These are phyloP conservation scores for Centropus bengalensis DNA, from an alignment of 2,113 vertebrate species.

Conservation along the genomic window DNA sequence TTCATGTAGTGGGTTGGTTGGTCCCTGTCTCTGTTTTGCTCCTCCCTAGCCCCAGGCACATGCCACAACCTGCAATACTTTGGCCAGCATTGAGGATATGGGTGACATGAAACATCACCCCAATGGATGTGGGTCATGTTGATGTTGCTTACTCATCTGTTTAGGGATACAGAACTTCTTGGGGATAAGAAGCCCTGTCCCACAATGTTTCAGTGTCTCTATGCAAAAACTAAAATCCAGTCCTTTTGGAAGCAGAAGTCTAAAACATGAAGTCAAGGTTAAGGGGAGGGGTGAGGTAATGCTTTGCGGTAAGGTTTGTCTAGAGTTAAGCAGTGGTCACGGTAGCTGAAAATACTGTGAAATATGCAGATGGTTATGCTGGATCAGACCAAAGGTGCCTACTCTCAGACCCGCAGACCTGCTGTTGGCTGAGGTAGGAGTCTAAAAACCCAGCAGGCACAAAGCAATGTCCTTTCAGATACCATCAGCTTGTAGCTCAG, in stretches of 20 bases:
- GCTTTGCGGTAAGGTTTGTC: not conserved
- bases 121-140: not conserved
- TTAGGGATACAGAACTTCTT: not conserved
- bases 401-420: not conserved
- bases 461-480: not conserved
- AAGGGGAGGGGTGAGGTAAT: not conserved
- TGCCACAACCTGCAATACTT: not conserved
- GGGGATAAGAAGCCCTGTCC: not conserved
- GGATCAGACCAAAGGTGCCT: not conserved
- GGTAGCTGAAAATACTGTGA: not conserved
- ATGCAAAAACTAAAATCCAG: not conserved
- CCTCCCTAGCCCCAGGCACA: accelerated
- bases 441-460: not conserved
- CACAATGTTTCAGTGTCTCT: not conserved
- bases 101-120: not conserved
- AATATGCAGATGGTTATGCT: not conserved
- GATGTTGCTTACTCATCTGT: not conserved
- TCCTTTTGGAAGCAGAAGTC: not conserved
- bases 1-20: not conserved
- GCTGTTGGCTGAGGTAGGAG: not conserved
- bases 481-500: not conserved
- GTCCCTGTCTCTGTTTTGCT: not conserved
- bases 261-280: not conserved
- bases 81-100: not conserved
- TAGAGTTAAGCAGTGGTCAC: not conserved